Conservation (phyloP, 2,797 vertebrate genomes). For the Enteromius radiatus region DNA sequence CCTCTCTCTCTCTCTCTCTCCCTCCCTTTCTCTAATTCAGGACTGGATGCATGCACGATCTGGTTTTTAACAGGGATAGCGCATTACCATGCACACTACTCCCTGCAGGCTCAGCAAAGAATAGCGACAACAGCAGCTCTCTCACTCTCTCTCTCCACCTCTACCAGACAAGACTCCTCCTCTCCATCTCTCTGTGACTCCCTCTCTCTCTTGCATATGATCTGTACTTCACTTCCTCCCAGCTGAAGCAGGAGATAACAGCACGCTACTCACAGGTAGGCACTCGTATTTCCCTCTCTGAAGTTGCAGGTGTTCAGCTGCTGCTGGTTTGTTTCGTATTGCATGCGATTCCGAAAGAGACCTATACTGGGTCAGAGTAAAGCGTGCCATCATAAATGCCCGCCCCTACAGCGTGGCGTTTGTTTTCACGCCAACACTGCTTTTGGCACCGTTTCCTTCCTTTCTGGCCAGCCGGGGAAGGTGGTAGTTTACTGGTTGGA, state of each 20-base stretch:
- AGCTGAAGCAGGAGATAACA: conserved; percentile 70
- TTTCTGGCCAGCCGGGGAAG: not conserved
- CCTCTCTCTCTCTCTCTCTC: conserved; percentile 58
- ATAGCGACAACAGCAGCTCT: conserved; percentile 56
- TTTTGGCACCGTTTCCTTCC: conserved; percentile 26
- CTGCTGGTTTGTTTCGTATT: conserved; percentile 40
- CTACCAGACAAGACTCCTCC: conserved; percentile 61
- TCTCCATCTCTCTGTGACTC: conserved; percentile 58
- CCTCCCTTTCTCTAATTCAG: conserved; percentile 47
- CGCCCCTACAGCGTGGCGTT: conserved; percentile 27
- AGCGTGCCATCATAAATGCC: conserved; percentile 66
- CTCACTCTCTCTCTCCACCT: conserved; percentile 48
- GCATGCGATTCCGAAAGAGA: conserved; percentile 59
- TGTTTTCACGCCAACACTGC: conserved; percentile 34
- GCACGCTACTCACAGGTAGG: conserved; percentile 77
- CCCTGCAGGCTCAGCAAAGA: conserved; percentile 70
- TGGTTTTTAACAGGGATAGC: conserved; percentile 68
- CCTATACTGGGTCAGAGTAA: conserved; percentile 56
- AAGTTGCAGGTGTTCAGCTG: conserved; percentile 5
- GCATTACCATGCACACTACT: conserved; percentile 71
- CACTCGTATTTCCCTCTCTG: conserved; percentile 54
- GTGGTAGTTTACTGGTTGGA: conserved; percentile 13
- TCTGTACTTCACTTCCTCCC: conserved; percentile 65
- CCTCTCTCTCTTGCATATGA: conserved; percentile 66
- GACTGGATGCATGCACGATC: conserved; percentile 58